Conservation (phyloP, 2,888 invertebrate genomes). For the Meliscaeva auricollis region DNA sequence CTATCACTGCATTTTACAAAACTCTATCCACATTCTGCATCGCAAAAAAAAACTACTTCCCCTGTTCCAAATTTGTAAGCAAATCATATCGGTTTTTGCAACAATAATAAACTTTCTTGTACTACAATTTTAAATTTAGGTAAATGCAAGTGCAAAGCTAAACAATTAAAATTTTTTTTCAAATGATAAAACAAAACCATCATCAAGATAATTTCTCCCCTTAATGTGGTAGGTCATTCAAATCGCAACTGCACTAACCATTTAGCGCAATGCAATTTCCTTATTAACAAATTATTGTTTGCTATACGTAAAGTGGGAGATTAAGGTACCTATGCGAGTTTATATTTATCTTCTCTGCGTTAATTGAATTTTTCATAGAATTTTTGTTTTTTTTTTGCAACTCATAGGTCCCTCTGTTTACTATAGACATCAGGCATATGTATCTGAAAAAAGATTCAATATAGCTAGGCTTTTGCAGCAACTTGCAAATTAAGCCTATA, state of each 20-base stretch:
- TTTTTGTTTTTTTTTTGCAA: conserved; percentile 16
- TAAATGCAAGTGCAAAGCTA: neutral
- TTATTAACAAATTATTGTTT: conserved; percentile 57
- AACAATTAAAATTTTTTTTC: conserved; percentile 13
- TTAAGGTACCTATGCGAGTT: conserved; percentile 5
- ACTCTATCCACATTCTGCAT: too few relatives aligned
- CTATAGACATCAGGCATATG: neutral
- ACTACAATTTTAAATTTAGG: too few relatives aligned
- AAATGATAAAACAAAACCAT: conserved; percentile 10
- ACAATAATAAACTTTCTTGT: too few relatives aligned
- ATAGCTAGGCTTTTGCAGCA: neutral
- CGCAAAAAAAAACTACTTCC: neutral
- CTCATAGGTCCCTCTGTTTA: neutral
- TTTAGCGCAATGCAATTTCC: conserved; percentile 70
- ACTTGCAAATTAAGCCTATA: neutral
- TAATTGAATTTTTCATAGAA: conserved; percentile 67
- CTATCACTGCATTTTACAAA: too few relatives aligned
- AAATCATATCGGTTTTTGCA: neutral
- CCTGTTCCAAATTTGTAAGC: conserved; percentile 1
- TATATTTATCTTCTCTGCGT: conserved; percentile 53
- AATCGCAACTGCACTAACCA: conserved; percentile 63
- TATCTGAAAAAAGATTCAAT: neutral
- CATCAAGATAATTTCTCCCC: conserved; percentile 27
- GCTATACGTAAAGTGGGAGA: conserved; percentile 32
- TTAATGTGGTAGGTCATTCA: conserved; percentile 15